Conservation (phyloP, 2,113 vertebrate species). For the Sorex araneus region DNA sequence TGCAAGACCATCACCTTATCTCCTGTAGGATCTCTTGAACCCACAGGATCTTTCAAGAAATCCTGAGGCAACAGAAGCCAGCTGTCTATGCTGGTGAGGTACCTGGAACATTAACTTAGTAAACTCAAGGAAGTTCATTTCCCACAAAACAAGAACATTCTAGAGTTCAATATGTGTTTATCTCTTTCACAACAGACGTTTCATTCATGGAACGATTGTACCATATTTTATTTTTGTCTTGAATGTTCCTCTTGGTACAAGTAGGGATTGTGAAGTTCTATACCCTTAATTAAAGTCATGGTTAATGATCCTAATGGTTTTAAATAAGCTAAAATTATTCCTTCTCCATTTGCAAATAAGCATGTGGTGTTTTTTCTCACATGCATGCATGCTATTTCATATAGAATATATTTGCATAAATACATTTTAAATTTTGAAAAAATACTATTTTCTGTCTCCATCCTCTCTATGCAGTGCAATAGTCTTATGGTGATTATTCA, state of each 20-base stretch:
- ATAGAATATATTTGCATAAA: not conserved
- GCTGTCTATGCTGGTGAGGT: not conserved
- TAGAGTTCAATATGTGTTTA: too few species aligned
- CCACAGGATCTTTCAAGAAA: not conserved
- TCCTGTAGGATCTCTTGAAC: too few species aligned
- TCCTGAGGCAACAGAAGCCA: not conserved
- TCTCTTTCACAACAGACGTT: not conserved
- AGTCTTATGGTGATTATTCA: slow-evolving; percentile 1
- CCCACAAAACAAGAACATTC: not conserved
- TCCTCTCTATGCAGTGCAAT: not conserved
- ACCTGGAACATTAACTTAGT: not conserved
- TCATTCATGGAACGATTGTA: not conserved
- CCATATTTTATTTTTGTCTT: not conserved
- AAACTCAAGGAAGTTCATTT: not conserved
- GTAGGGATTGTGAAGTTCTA: not conserved
- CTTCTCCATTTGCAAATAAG: slow-evolving; percentile 28
- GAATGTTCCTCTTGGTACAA: not conserved
- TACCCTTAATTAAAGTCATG: slow-evolving; percentile 48
- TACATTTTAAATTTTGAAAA: slow-evolving; percentile 36
- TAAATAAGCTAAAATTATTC: slow-evolving; percentile 29
- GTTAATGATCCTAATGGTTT: not conserved
- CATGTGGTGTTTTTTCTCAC: not conserved
- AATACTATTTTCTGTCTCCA: slow-evolving; percentile 16
- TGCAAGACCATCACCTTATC: too few species aligned
- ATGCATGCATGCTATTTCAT: not conserved